Evolutionary conservation across 2,888 invertebrate species (phyloP).

Genomic region (Pteria penguin): DNA sequence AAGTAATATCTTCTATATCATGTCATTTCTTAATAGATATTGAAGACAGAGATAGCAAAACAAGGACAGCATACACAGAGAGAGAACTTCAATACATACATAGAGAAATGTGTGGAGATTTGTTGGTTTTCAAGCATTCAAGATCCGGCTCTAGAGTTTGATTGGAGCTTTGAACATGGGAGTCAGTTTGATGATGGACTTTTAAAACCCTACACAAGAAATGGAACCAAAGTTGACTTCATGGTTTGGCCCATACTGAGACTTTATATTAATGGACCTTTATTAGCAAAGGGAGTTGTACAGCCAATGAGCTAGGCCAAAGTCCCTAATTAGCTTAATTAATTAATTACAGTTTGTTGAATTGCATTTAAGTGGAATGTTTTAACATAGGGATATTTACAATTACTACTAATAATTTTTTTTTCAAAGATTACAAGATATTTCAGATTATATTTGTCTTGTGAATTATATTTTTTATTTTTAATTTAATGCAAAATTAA

Average conservation of each 20-base stretch:
- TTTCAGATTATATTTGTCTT: too few relatives aligned
- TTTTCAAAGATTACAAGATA: too few relatives aligned
- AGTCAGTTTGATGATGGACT: neutral
- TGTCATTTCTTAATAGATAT: neutral
- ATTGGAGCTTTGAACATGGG: slow-evolving; percentile 3
- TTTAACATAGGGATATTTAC: too few relatives aligned
- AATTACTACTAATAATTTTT: too few relatives aligned
- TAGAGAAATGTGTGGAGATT: neutral
- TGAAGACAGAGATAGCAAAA: neutral
- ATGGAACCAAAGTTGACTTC: slow-evolving; percentile 8
- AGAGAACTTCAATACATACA: neutral
- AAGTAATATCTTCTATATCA: too few relatives aligned
- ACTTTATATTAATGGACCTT: slow-evolving; percentile 1
- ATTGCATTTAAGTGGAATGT: too few relatives aligned
- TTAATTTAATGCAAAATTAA: too few relatives aligned
- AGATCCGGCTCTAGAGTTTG: slow-evolving; percentile 3
- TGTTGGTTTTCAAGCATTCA: slow-evolving; percentile 12
- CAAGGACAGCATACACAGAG: neutral
- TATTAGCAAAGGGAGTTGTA: slow-evolving; percentile 3
- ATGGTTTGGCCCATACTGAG: slow-evolving; percentile 12
- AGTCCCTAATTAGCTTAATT: too few relatives aligned
- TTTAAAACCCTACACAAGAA: slow-evolving; percentile 5
- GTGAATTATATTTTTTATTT: too few relatives aligned
- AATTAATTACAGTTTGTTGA: too few relatives aligned
- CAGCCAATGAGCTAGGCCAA: too few relatives aligned